Percentiles rank a stretch among this genome's conserved stretches.
phyloP scores from a whole-genome alignment of 2,113 vertebrate genomes.

The Myanophis thanlyinensis region DNA sequence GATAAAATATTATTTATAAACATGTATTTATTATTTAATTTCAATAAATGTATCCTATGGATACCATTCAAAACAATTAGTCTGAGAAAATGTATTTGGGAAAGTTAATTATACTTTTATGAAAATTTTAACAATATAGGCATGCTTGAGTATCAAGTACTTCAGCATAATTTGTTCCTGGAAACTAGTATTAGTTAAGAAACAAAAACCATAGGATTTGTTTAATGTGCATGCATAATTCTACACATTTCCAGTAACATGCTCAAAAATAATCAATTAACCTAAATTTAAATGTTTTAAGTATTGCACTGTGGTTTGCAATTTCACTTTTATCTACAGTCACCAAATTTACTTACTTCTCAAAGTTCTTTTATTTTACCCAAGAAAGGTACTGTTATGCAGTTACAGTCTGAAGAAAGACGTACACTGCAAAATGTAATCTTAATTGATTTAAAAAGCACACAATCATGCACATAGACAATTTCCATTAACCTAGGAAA shows the following conservation, averaged over 20 bases:
- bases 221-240: neutral
- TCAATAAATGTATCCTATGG: neutral
- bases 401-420: neutral
- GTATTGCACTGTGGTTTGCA: neutral
- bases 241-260: neutral
- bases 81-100: neutral
- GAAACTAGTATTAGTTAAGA: neutral
- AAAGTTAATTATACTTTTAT: neutral
- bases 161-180: neutral
- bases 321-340: neutral
- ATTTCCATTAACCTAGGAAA: neutral
- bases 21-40: neutral
- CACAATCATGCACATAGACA: neutral
- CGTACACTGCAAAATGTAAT: constrained; percentile 1
- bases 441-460: constrained; percentile 20
- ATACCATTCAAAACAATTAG: neutral
- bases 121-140: too few species aligned
- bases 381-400: neutral
- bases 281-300: neutral
- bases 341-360: neutral
- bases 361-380: neutral
- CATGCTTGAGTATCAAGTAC: too few species aligned
- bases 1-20: neutral
- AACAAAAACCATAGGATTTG: neutral
- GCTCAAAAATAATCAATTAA: neutral